Base-by-base conservation (phyloP, 1,140 invertebrate genomes). In the Pogonognathellus flavescens region DNA sequence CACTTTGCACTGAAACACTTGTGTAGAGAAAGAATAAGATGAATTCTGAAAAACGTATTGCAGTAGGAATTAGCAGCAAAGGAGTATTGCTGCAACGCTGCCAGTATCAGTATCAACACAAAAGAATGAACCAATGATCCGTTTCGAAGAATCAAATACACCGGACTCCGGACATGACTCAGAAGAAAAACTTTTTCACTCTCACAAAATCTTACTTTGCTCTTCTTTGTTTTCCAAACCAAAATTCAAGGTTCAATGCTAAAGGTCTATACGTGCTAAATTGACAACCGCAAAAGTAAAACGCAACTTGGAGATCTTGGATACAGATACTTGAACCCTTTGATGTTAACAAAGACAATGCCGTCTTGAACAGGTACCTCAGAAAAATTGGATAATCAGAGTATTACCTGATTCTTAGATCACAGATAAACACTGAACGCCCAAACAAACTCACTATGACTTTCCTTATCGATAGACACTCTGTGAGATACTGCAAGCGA, bases 381-480 rank as follows among this genome's bases (percentile, higher is more conserved):
- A 41, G 31, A 41, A 41, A 41, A 41, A 41, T 6, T 41, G 2
- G 1, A 3, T 3, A 41, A 41, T 41, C 31, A 41, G 31, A 41
- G 31, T 41, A 41, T 41, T 41, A 41, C 31, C 31, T 41, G 31
- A 41, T 41, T 41, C 31, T 41, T 41, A 41, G 31, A 41, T 41
- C 31, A 41, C 31, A 41, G 31, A 41, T 41, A 41, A 6, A 41
- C 6, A 41, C 31, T 66, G 62, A 66, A 66, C 20, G 25, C 22
- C 62, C 62, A 66, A 66, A 66, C 25, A 66, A 66, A 66, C 25
- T 66, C 62, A 66, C n/a, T n/a, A n/a, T n/a, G n/a, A n/a, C 62
- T 66, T 66, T 66, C 62, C 20, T 66, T 66, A 66, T 66, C 20
- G 62, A n/a, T 66, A 14, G 62, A 66, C 22, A 25, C 62, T 41